Base-by-base conservation (phyloP, 35 echinoderm and acorn worm genomes). In the Hemicentrotus pulcherrimus region DNA sequence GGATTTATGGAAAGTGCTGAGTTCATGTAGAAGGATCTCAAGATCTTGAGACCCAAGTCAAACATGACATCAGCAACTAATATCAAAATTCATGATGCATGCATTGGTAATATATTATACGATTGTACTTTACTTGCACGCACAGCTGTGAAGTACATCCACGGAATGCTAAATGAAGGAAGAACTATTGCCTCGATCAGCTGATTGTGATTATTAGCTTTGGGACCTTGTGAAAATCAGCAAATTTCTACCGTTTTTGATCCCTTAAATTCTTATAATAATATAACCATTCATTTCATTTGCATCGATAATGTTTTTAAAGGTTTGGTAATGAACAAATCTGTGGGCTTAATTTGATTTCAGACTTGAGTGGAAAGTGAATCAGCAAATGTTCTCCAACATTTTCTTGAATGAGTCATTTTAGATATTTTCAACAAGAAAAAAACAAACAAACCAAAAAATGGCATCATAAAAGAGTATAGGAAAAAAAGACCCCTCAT, bases 31-130 rank as follows among this genome's bases (percentile, higher is more conserved):
- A 19, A 28, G 19, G 65, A 78, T 78, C 65, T 78, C 4, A 22
- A 78, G 65, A 78, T 78, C 65, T 78, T 8, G 15, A 78, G 65
- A 78, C 65, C 65, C 22, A 78, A 78, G 65, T 78, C 65, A 78
- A 78, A 78, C 65, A 22, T 78, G 65, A 78, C 65, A 78, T 78
- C 65, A 78, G 65, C 65, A 78, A 78, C 65, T 78, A 78, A 78
- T 78, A 78, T 78, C 22, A 78, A 78, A 78, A 78, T 78, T 78
- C 65, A 78, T n/a, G 65, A 78, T 6, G 65, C 65, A 78, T 78
- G 7, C 65, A 78, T 78, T 4, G 5, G 65, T 78, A 78, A n/a
- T 41, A 41, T 78, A 22, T 78, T 78, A 78, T 78, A 78, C 28
- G 65, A 22, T 78, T 78, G 65, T 78, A 78, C 65, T 78, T 78